Base-by-base conservation (phyloP, 2,797 vertebrate species). In the Rhinella marina region DNA sequence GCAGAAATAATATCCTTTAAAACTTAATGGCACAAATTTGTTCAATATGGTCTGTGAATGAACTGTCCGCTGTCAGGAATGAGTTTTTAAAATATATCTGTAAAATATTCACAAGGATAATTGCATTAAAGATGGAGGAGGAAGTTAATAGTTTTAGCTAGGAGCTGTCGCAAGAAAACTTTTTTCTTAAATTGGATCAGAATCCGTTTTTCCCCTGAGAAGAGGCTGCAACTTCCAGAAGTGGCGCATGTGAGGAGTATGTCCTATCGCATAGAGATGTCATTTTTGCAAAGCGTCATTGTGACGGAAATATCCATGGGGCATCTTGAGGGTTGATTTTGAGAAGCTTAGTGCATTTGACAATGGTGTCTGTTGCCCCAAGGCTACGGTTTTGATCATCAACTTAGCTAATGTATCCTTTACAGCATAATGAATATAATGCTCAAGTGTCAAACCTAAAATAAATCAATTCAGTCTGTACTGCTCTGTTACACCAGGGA, bases 351-450 rank as follows among this genome's bases (percentile, higher is more conserved):
- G 91, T 92, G 91, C 87, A 91, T 91, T 85, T 95, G 94, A 94
- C 93, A 94, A 92, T 93, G 13, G 92, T 93, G 91, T 91, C 84
- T 94, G 92, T 91, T 94, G 89, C 92, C 94, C 93, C 91, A 92
- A 90, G 92, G 94, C 93, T 93, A 92, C 84, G 52, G 91, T 92
- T 95, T 92, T 94, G 92, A 95, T 95, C 93, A 90, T 12, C 14
- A 85, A 68, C 90, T 84, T 90, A 86, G 48, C 27, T 83, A 90
- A 92, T 94, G 94, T 90, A 91, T 92, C 92, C 88, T 84, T 93
- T 90, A 92, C 92, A 93, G 91, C 87, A 90, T 90, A 86, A 86
- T 88, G 90, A 92, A 93, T 93, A 92, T 90, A 91, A 73, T 89
- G 73, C 88, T 92, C 91, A 82, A 85, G 72, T 84, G 83, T 93